Evolutionary conservation across 2,797 vertebrate genomes (phyloP), one percentile per base, ranked within the genome.

Genomic region (Jordanella pulchra): DNA sequence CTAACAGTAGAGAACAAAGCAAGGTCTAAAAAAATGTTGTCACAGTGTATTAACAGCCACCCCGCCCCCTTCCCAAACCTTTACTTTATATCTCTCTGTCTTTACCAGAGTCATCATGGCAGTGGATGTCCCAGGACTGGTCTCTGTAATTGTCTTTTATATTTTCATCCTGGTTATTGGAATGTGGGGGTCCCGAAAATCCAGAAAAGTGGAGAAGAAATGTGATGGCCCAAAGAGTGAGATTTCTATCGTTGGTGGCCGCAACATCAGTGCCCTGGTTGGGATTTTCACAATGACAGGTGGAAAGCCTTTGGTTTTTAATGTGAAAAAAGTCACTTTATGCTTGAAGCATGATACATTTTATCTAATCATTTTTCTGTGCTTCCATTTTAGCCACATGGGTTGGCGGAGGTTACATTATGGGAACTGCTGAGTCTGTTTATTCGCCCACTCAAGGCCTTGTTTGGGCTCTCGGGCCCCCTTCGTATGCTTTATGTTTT

Each of bases 371-470:
- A 65, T 23, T 35, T 72, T 61, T 35, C 11, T 83, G 4, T 78
- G 10, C 25, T 84, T 75, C 65, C 23, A n/a, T 68, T 80, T 61
- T 65, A 95, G 94, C 95, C 11, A 94, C 93, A 1, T 95, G 94
- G 93, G 93, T 95, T 65, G 94, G 95, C 78, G 95, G 93, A 85
- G 93, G 90, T 3, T 95, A 93, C 63, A 92, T 95, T 25, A 79
- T 94, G 30, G 93, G 93, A 72, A 94, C 90, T 7, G 93, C 94
- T 72, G 94, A 95, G 84, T 90, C 90, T 0, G 86, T 95, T 83
- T 95, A 95, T 69, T 78, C 89, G 73, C 95, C 94, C 23, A 75
- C 83, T 42, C 90, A 87, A 86, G 94, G 94, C 77, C 74, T 95
- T 1, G 14, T 93, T 73, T 95, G 95, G 95, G 90, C 92, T 35